A percentile compares a stretch with the other conserved stretches of the same genome.
Evolutionary conservation across 2,888 invertebrate species (phyloP).

Genomic region (Athripsodes cinereus): DNA sequence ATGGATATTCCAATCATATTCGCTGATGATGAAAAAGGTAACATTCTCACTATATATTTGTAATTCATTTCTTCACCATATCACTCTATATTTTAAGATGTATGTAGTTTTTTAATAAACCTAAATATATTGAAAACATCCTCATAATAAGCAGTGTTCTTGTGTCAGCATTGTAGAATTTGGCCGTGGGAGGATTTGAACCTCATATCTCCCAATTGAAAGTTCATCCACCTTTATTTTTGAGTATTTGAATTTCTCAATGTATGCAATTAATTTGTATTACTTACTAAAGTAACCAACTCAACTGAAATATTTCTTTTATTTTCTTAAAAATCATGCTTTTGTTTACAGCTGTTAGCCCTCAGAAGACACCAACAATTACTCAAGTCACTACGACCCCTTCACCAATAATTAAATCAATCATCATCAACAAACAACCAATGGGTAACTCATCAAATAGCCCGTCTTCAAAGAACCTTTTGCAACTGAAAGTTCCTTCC

Average conservation of each 20-base stretch:
- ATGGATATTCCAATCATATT: slow-evolving; percentile 56
- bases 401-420: slow-evolving; percentile 22
- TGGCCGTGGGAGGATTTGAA: too few species aligned
- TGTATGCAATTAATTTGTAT: too few species aligned
- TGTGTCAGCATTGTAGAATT: too few species aligned
- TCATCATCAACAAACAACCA: slow-evolving; percentile 25
- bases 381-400: neutral
- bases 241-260: too few species aligned
- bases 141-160: too few species aligned
- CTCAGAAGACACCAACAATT: slow-evolving; percentile 8
- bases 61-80: neutral
- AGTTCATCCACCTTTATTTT: neutral
- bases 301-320: neutral
- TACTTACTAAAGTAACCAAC: too few species aligned
- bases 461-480: slow-evolving; percentile 12
- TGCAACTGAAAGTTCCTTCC: slow-evolving; percentile 19
- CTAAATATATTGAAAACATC: too few species aligned
- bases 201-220: neutral
- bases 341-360: neutral
- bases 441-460: neutral
- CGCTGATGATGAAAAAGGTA: slow-evolving; percentile 47
- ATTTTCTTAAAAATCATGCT: neutral
- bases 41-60: too few species aligned
- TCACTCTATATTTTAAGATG: neutral
- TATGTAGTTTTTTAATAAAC: too few species aligned